Base-by-base conservation (phyloP, 2,888 invertebrate genomes). In the Synanthedon myopaeformis region DNA sequence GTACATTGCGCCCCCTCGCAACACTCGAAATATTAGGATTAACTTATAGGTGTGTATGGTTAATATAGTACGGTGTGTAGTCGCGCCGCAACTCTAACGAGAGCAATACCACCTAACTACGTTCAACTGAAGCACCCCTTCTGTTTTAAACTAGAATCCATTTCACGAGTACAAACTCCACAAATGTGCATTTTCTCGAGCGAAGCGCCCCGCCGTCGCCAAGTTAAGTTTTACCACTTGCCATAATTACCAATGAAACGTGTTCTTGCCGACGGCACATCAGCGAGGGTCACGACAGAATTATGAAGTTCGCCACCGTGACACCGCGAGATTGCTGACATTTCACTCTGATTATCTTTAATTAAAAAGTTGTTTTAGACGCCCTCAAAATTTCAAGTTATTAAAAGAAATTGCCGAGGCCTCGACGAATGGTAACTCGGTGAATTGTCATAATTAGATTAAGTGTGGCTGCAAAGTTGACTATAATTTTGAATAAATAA, bases 81-180 rank as follows among this genome's bases (percentile, higher is more conserved):
- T 68, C 66, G 59, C 66, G 62, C 74, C 66, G 63, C 72, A 70
- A 70, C 65, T 72, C 72, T 80, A 81, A 82, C 78, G 76, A 82
- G 76, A 74, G 74, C 78, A 78, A 79, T 82, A 81, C 78, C 76
- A 73, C 73, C 79, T 74, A 78, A 79, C 79, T 79, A 73, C 75
- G 73, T 75, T 76, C 74, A 72, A 59, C 59, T 63, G 69, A 76
- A 79, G 71, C 69, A 73, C 76, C 73, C 76, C 74, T 74, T 78
- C 76, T 78, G 77, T 79, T 81, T 82, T 71, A 79, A 86, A 85
- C 82, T 78, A 77, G 77, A 82, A 82, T 80, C 79, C 76, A 79
- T 83, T 83, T 73, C 74, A 76, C 70, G 75, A 76, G 73, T 76
- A 73, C 76, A 71, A 79, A 79, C 77, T 79, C 78, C 72, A 69